phyloP scores from a whole-genome alignment of 2,888 invertebrate genomes.

The Apodemia duryi region DNA sequence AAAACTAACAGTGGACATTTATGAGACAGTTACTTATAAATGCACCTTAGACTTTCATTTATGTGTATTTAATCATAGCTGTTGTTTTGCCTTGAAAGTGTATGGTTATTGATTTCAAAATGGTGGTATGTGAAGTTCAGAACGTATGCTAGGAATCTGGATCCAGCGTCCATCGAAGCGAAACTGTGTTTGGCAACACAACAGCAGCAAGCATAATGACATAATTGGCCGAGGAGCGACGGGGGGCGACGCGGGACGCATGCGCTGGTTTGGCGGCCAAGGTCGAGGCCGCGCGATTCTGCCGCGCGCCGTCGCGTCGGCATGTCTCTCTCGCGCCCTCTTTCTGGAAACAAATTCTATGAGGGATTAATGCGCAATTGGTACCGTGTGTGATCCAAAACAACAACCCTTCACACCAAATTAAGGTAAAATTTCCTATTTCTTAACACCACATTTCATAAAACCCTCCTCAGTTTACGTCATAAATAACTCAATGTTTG shows the following conservation, averaged over 20 bases:
- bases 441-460: constrained; percentile 21
- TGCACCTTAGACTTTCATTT: too few species aligned
- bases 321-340: constrained; percentile 60
- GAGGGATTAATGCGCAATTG: constrained; percentile 57
- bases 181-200: constrained; percentile 68
- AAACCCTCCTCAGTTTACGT: constrained; percentile 7
- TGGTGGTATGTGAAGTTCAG: constrained; percentile 18
- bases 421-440: constrained; percentile 45
- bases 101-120: constrained; percentile 5
- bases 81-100: constrained; percentile 5
- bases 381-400: constrained; percentile 51
- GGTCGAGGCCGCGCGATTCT: constrained; percentile 74
- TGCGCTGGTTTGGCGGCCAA: constrained; percentile 79
- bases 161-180: constrained; percentile 53
- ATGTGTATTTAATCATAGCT: too few species aligned
- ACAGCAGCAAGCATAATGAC: constrained; percentile 70
- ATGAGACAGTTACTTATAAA: too few species aligned
- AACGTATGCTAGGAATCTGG: constrained; percentile 34
- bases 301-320: constrained; percentile 74
- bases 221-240: constrained; percentile 65
- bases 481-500: constrained; percentile 13
- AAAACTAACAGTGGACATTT: too few species aligned
- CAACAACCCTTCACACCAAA: constrained; percentile 25
- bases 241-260: constrained; percentile 62
- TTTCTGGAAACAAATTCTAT: constrained; percentile 53